Conservation (phyloP, 2,888 invertebrate species). For the Tanaodytes sp. region DNA sequence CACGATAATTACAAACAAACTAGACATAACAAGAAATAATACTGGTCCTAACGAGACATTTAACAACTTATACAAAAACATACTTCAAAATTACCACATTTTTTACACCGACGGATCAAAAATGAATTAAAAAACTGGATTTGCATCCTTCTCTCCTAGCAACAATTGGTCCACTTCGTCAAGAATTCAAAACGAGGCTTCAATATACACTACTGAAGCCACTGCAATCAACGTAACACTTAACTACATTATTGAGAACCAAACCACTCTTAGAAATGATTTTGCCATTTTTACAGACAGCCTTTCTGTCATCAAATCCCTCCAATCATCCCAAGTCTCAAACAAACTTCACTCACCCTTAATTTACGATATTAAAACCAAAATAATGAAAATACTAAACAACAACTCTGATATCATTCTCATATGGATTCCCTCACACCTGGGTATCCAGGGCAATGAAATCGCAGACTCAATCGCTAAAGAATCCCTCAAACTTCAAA, state of each 20-base stretch:
- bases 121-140: background rate
- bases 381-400: background rate
- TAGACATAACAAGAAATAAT: background rate
- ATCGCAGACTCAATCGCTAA: background rate
- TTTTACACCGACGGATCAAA: slow-evolving; percentile 23
- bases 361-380: slow-evolving; percentile 2
- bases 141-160: background rate
- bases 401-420: background rate
- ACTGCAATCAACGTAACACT: background rate
- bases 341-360: background rate
- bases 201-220: slow-evolving; percentile 11
- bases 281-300: slow-evolving; percentile 3
- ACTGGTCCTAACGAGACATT: background rate
- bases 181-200: background rate
- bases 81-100: background rate
- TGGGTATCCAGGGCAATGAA: slow-evolving; percentile 3
- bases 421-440: slow-evolving; percentile 9
- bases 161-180: too few species aligned
- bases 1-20: background rate
- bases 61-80: background rate
- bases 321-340: background rate
- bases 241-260: background rate
- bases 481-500: background rate
- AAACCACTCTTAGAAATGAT: too few species aligned
- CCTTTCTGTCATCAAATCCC: background rate